A percentile compares a stretch with the other conserved stretches of the same genome.
Conservation (phyloP, 2,888 invertebrate genomes). For the Rhagium mordax region DNA sequence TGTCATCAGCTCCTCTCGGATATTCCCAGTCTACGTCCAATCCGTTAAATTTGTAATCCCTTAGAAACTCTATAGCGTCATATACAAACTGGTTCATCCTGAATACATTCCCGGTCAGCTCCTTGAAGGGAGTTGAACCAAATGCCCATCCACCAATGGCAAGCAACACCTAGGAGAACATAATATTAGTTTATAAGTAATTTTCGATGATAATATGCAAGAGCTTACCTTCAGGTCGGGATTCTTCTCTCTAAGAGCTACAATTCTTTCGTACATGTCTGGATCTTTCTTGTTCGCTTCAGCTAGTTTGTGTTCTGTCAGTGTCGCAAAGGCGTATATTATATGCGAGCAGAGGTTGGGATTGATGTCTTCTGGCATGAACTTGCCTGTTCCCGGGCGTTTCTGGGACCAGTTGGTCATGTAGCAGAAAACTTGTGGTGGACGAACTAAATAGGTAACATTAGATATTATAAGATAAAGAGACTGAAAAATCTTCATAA, state of each 20-base stretch:
- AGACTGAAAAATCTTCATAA: too few relatives aligned
- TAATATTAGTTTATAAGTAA: slow-evolving; percentile 1
- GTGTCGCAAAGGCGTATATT: slow-evolving; percentile 94
- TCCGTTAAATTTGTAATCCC: slow-evolving; percentile 93
- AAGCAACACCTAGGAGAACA: slow-evolving; percentile 81
- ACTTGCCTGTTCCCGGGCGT: slow-evolving; percentile 89
- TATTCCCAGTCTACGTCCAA: slow-evolving; percentile 96
- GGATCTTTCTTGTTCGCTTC: slow-evolving; percentile 87
- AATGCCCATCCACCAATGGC: slow-evolving; percentile 98
- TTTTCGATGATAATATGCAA: not conserved
- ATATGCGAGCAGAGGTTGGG: slow-evolving; percentile 93
- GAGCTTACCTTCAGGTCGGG: slow-evolving; percentile 83
- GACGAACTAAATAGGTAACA: slow-evolving; percentile 81
- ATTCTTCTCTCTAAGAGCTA: slow-evolving; percentile 89
- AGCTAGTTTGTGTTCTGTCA: slow-evolving; percentile 87
- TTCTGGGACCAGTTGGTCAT: slow-evolving; percentile 97
- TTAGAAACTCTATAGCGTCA: slow-evolving; percentile 92
- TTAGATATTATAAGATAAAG: too few relatives aligned
- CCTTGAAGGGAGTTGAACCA: slow-evolving; percentile 95
- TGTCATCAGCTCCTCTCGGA: slow-evolving; percentile 91
- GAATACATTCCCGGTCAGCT: slow-evolving; percentile 91
- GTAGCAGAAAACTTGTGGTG: slow-evolving; percentile 93
- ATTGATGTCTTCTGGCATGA: slow-evolving; percentile 91
- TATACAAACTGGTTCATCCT: slow-evolving; percentile 97
- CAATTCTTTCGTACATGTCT: slow-evolving; percentile 89